Base-by-base conservation (phyloP, 2,888 invertebrate genomes). In the Altica lythri region DNA sequence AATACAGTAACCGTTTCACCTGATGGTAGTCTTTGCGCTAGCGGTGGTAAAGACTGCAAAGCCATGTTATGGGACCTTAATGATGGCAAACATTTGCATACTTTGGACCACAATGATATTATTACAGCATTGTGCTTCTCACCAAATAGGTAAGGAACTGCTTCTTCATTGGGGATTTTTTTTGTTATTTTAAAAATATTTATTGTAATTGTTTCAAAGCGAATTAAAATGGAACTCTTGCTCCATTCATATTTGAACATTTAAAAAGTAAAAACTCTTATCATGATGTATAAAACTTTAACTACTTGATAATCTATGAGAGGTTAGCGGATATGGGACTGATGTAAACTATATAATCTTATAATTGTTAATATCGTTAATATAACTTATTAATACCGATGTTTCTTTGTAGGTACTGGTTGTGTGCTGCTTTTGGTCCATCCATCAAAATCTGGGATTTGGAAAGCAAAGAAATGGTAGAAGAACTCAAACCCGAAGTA, bases 11-110 rank as follows among this genome's bases (percentile, higher is more conserved):
- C 99, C 0, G 98, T 99, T 42, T 97, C 97, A 38, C 99, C 99
- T 67, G 99, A 99, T 79, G 99, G 99, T 71, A 98, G 98, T 1
- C 86, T 99, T 27, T 99, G 99, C 75, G 98, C 98, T n/a, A 97
- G 96, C 59, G 98, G 98, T 77, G 99, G 97, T 74, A 97, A 97
- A 89, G 98, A 99, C 81, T 95, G 95, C 81, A 95, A 96, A 80
- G 98, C 98, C 6, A 95, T 99, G 92, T 82, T 99, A 64, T 99
- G 98, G 99, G 99, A 99, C 79, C 81, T 99, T 75, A 98, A 98
- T 78, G 99, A 99, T 75, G 97, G 96, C 81, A 98, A 99, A 80
- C 97, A 98, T 78, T 83, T 99, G 74, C 98, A 99, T 83, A 98
- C 98, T 9, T 81, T 99, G 72, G 96, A 97, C 75, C 98, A 98